phyloP scores from a whole-genome alignment of 2,888 invertebrate species.

The Drosophila kambysellisi region DNA sequence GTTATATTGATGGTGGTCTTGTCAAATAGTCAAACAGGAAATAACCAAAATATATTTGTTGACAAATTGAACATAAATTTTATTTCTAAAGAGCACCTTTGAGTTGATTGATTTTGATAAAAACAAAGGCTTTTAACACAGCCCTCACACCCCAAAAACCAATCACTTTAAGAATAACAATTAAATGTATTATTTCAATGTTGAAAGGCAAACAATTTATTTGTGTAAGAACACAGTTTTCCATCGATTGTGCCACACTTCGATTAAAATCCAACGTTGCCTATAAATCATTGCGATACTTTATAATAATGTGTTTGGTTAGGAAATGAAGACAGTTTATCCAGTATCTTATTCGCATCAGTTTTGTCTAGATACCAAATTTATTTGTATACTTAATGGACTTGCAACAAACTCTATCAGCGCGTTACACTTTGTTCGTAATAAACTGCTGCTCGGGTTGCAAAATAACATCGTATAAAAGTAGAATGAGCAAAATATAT shows the following conservation, averaged over 20 bases:
- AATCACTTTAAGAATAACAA: background rate
- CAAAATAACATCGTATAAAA: constrained; percentile 27
- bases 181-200: background rate
- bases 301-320: background rate
- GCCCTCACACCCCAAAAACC: background rate
- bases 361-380: constrained; percentile 12
- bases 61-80: background rate
- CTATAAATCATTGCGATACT: background rate
- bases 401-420: constrained; percentile 13
- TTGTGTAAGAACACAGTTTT: background rate
- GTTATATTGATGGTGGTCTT: background rate
- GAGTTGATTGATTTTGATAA: background rate
- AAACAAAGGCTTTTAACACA: background rate
- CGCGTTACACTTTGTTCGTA: constrained; percentile 13
- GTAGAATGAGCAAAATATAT: constrained; percentile 20
- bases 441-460: constrained; percentile 16
- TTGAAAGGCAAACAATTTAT: background rate
- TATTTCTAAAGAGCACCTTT: background rate
- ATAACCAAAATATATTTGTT: background rate
- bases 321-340: background rate
- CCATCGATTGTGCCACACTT: background rate
- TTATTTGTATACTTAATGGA: constrained; percentile 24
- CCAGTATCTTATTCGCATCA: background rate
- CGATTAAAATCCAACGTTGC: background rate
- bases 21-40: background rate